These are phyloP conservation scores for Xenentodon cancila DNA, from an alignment of 2,797 vertebrate species.

Conservation along the genomic window DNA sequence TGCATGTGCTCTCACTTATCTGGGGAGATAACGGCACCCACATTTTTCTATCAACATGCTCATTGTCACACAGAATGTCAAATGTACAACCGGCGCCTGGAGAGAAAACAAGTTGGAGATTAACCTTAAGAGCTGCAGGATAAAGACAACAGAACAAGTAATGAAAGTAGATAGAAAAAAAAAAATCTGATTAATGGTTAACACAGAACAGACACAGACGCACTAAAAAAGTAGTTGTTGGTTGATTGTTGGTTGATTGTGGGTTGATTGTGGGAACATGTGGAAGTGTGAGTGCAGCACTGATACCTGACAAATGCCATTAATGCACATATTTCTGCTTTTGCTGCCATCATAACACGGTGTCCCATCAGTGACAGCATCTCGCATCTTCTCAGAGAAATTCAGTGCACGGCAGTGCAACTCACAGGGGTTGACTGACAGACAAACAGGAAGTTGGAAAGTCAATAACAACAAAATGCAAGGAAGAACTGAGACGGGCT, in stretches of 20 bases:
- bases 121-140: conserved; percentile 1
- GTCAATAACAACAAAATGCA: not conserved
- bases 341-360: conserved; percentile 85
- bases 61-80: conserved; percentile 66
- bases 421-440: conserved; percentile 90
- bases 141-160: not conserved
- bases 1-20: conserved; percentile 21
- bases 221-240: too few relatives aligned
- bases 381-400: conserved; percentile 91
- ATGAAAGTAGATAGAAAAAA: not conserved
- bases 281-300: too few relatives aligned
- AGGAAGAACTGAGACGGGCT: not conserved
- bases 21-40: conserved; percentile 42
- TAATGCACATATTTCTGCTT: conserved; percentile 91
- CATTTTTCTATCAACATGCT: conserved; percentile 39
- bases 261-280: too few relatives aligned
- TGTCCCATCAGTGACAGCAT: conserved; percentile 90
- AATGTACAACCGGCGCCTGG: conserved; percentile 12
- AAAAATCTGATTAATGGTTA: not conserved
- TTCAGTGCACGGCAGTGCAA: conserved; percentile 91
- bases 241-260: not conserved
- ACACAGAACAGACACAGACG: not conserved
- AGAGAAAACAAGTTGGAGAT: conserved; percentile 32
- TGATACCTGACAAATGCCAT: conserved; percentile 94
- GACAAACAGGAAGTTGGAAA: not conserved